Base-by-base conservation (phyloP, 2,888 invertebrate species). In the Polydrusus tereticollis region DNA sequence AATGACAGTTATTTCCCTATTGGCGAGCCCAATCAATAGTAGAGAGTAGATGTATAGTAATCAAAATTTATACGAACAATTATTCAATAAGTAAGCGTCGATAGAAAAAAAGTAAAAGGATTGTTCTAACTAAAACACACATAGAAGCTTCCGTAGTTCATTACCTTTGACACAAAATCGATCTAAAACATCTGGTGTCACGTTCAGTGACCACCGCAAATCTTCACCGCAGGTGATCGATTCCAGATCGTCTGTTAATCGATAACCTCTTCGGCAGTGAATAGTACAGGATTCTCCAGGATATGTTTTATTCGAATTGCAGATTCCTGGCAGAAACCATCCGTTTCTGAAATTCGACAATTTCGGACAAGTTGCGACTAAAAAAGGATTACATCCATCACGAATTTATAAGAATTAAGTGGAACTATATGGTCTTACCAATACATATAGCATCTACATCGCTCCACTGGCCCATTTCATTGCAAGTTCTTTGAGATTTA, bases 251-350 rank as follows among this genome's bases (percentile, higher is more conserved):
- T 65, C 69, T 8, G 64, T 71, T 55, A 87, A 81, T 77, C 82
- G 82, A 77, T 83, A 88, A 16, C 89, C 89, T 60, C 83, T 80
- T 45, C 85, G 80, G 77, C 89, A 89, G 47, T 86, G 84, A 45
- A 89, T 78, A 16, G 81, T 78, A 78, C 89, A 89, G 3, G 83
- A 81, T 78, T 87, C 85, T 5, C 88, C 87, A n/a, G 85, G 80
- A 70, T 83, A 81, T 26, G 84, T 84, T 73, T 85, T 82, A n/a
- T 87, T 86, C 14, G 82, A 80, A n/a, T 86, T 83, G 76, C 90
- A 90, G 50, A 85, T 83, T 33, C 86, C 83, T 0, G 90, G 90
- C 12, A 86, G 74, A 29, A 90, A 85, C 73, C 87, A 83, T 14
- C 90, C 90, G 76, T 88, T 85, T 26, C 83, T 82, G 0, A 89